phyloP scores from a whole-genome alignment of 2,888 invertebrate genomes.

The Clitarchus hookeri region DNA sequence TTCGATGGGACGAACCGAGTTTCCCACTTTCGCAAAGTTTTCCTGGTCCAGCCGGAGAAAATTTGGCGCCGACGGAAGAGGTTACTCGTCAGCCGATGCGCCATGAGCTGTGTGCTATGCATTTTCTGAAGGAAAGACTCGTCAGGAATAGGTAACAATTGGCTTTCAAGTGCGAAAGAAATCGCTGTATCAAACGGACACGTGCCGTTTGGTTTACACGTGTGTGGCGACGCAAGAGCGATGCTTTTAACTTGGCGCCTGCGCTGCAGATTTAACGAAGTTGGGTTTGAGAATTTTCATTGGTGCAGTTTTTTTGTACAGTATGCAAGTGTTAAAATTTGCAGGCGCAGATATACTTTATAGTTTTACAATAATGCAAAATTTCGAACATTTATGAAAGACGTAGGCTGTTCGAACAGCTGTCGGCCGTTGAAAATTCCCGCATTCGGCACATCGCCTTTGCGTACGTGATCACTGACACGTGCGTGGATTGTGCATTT shows the following conservation, averaged over 20 bases:
- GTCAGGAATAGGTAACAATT: background rate
- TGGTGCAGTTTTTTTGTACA: too few species aligned
- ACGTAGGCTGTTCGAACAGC: too few species aligned
- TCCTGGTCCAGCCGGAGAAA: background rate
- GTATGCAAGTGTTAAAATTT: too few species aligned
- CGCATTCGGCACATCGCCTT: too few species aligned
- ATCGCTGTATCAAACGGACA: background rate
- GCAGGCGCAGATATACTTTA: too few species aligned
- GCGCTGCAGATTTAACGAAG: background rate
- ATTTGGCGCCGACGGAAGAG: background rate
- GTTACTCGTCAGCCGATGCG: background rate
- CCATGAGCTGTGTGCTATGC: background rate
- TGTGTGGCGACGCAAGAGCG: background rate
- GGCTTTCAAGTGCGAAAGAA: background rate
- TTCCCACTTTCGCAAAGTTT: background rate
- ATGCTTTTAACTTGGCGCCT: background rate
- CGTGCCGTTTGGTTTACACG: background rate
- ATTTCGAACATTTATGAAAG: too few species aligned
- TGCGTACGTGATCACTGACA: too few species aligned
- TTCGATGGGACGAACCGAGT: background rate
- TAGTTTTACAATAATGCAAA: too few species aligned
- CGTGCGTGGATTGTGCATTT: too few species aligned
- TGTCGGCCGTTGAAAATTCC: too few species aligned
- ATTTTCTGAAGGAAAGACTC: background rate
- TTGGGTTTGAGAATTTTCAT: too few species aligned